These are phyloP conservation scores for Drosophila melanosoma DNA, from an alignment of 2,888 invertebrate genomes.

Conservation along the genomic window DNA sequence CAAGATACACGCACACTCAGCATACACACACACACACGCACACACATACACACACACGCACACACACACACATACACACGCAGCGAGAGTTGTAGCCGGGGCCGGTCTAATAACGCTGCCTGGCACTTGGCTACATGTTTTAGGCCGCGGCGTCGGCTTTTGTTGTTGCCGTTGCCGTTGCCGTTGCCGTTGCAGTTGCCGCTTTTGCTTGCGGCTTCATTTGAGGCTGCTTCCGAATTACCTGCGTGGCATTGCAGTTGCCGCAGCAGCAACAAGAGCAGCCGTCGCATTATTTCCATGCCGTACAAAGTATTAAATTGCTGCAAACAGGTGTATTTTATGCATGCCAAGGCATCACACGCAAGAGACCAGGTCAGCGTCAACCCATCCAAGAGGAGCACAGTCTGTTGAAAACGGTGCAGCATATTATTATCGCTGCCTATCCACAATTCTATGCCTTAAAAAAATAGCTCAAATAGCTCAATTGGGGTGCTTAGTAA, in stretches of 20 bases:
- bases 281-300: conserved; percentile 72
- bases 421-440: conserved; percentile 51
- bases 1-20: conserved; percentile 35
- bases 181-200: conserved; percentile 49
- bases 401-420: not conserved
- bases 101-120: conserved; percentile 76
- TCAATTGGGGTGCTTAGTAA: not conserved
- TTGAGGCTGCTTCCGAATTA: conserved; percentile 83
- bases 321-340: conserved; percentile 79
- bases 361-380: conserved; percentile 5
- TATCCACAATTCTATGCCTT: conserved; percentile 6
- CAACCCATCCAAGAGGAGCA: not conserved
- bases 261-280: conserved; percentile 37
- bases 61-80: conserved; percentile 33
- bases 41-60: conserved; percentile 31
- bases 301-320: conserved; percentile 79
- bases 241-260: conserved; percentile 76
- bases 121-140: conserved; percentile 75
- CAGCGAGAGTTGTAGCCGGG: conserved; percentile 32
- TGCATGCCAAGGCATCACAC: conserved; percentile 55
- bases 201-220: conserved; percentile 62
- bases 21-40: conserved; percentile 26
- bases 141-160: conserved; percentile 68
- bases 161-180: conserved; percentile 59
- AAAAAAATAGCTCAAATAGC: not conserved